Conservation (phyloP, 2,113 vertebrate species). For the Semicossyphus pulcher region DNA sequence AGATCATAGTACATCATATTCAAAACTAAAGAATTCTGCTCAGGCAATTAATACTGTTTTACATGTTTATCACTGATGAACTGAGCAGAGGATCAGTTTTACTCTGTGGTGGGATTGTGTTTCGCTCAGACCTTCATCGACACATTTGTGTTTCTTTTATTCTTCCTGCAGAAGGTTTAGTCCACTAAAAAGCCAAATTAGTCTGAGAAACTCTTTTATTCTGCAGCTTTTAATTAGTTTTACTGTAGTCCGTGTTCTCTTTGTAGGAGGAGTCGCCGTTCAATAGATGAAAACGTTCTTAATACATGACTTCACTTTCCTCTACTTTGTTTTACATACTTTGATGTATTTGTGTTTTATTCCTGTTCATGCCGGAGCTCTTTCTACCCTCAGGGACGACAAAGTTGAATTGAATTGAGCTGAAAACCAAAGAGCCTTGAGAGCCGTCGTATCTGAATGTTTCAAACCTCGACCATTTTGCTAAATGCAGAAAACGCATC, state of each 20-base stretch:
- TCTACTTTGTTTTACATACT: constrained; percentile 34
- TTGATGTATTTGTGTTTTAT: constrained; percentile 23
- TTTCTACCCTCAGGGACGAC: constrained; percentile 31
- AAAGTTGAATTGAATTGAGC: constrained; percentile 31
- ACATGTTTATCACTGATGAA: constrained; percentile 1
- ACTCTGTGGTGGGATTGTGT: too few relatives aligned
- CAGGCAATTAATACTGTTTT: background rate
- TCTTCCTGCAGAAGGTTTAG: constrained; percentile 7
- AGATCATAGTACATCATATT: background rate
- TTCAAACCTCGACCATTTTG: constrained; percentile 43
- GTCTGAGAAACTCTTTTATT: constrained; percentile 18
- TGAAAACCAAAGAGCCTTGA: constrained; percentile 52
- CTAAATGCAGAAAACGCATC: constrained; percentile 51
- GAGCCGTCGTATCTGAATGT: constrained; percentile 35
- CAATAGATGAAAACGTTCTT: constrained; percentile 3
- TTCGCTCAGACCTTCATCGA: background rate
- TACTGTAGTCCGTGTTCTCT: background rate
- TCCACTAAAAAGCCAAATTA: background rate
- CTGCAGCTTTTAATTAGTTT: constrained; percentile 19
- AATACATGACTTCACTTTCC: background rate
- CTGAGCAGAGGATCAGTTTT: background rate
- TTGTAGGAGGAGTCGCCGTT: background rate
- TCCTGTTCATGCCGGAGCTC: background rate
- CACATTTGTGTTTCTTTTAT: background rate
- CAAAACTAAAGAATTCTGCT: background rate